A percentile compares a stretch with the other conserved stretches of the same genome.
These are phyloP conservation scores for Drosophila eugracilis DNA, from an alignment of 1,140 invertebrate genomes.

Conservation along the genomic window DNA sequence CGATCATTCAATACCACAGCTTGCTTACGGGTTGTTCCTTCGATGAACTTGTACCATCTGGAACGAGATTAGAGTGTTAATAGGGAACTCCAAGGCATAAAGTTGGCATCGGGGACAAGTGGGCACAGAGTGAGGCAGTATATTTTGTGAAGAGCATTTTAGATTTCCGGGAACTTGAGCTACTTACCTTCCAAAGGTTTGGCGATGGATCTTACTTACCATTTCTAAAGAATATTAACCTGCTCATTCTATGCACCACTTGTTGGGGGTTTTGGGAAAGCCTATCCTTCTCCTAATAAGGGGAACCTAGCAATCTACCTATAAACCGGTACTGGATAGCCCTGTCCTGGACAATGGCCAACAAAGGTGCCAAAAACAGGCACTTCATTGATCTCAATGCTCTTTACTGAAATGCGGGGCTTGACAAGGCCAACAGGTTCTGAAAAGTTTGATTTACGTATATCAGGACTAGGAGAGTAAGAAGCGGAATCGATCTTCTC, in stretches of 20 bases:
- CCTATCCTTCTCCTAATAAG: slow-evolving; percentile 35
- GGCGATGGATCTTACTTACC: slow-evolving; percentile 51
- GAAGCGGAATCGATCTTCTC: too few relatives aligned
- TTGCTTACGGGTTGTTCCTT: slow-evolving; percentile 92
- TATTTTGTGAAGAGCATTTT: neutral
- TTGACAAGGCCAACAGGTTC: slow-evolving; percentile 77
- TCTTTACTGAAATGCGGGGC: slow-evolving; percentile 70
- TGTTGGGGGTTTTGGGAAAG: slow-evolving; percentile 1
- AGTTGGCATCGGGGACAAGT: slow-evolving; percentile 27
- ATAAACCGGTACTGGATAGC: slow-evolving; percentile 89
- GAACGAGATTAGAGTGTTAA: slow-evolving; percentile 69
- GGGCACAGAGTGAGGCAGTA: slow-evolving; percentile 64
- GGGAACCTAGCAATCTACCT: slow-evolving; percentile 86
- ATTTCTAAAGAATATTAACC: neutral
- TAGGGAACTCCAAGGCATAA: neutral
- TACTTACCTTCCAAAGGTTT: slow-evolving; percentile 19
- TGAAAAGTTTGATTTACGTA: slow-evolving; percentile 28
- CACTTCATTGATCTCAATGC: slow-evolving; percentile 73
- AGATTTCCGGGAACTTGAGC: neutral
- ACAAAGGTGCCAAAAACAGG: slow-evolving; percentile 56
- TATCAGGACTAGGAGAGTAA: neutral
- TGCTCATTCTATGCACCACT: slow-evolving; percentile 61
- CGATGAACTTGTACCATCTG: slow-evolving; percentile 98
- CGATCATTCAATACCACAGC: slow-evolving; percentile 93
- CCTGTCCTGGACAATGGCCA: slow-evolving; percentile 88